Evolutionary conservation across 2,888 invertebrate species (phyloP).

Genomic region (Trichogramma dendrolimi): DNA sequence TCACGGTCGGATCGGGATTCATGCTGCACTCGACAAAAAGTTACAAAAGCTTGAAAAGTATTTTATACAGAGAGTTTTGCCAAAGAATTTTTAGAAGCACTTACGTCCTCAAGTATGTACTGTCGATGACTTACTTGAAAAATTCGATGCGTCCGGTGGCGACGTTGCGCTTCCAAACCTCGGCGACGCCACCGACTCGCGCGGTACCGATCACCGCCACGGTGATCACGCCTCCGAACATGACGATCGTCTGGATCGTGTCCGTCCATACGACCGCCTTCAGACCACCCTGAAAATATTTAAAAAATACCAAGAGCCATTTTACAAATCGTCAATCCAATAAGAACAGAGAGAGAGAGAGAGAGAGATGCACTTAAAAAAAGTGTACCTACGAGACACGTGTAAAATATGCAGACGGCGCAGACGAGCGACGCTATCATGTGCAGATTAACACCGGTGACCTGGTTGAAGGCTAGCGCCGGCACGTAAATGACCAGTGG

Average conservation of each 20-base stretch:
- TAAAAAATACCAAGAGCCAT: neutral
- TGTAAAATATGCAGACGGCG: slow-evolving; percentile 88
- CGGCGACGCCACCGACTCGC: slow-evolving; percentile 61
- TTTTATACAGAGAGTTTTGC: no score
- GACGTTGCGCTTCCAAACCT: slow-evolving; percentile 61
- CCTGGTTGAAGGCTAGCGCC: slow-evolving; percentile 80
- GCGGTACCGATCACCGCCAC: slow-evolving; percentile 65
- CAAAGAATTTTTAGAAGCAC: neutral
- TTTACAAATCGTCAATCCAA: neutral
- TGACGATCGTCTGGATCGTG: slow-evolving; percentile 69
- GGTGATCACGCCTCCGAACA: slow-evolving; percentile 67
- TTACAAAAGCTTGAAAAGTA: no score
- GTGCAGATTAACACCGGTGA: slow-evolving; percentile 78
- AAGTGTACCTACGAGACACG: slow-evolving; percentile 69
- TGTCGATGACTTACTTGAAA: slow-evolving; percentile 59
- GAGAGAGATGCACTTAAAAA: slow-evolving; percentile 2
- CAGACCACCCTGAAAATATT: slow-evolving; percentile 63
- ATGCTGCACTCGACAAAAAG: slow-evolving; percentile 55
- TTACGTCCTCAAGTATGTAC: slow-evolving; percentile 19
- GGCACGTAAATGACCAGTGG: slow-evolving; percentile 86
- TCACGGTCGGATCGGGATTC: slow-evolving; percentile 68
- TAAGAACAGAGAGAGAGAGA: neutral
- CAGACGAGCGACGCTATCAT: slow-evolving; percentile 75
- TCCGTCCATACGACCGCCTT: slow-evolving; percentile 82
- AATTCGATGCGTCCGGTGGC: slow-evolving; percentile 66